Conservation (phyloP, 1,140 invertebrate genomes). For the Drosophila tristis region DNA sequence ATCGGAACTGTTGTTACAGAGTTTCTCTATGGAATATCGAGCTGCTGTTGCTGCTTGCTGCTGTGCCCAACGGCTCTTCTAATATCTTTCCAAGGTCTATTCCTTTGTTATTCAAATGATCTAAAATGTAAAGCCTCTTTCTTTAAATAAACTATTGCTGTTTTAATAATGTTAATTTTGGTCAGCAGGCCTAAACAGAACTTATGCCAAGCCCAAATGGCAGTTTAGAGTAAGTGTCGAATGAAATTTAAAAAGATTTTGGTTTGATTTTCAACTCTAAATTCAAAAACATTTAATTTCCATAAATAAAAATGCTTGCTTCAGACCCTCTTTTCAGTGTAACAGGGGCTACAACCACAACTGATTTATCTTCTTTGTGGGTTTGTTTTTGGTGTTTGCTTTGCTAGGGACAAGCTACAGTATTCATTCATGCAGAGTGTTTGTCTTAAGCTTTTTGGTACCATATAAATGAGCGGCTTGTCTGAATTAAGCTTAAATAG, state of each 20-base stretch:
- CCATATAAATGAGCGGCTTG: slow-evolving; percentile 27
- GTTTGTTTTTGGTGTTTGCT: slow-evolving; percentile 36
- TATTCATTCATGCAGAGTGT: slow-evolving; percentile 34
- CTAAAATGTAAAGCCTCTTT: slow-evolving; percentile 20
- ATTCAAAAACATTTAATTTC: not conserved
- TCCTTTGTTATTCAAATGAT: slow-evolving; percentile 43
- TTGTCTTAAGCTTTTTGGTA: slow-evolving; percentile 18
- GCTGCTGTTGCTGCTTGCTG: slow-evolving; percentile 3
- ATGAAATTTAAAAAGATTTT: not conserved
- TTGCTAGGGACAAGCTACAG: slow-evolving; percentile 14
- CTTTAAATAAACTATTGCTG: slow-evolving; percentile 43
- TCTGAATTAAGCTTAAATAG: slow-evolving; percentile 41
- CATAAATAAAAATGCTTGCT: not conserved
- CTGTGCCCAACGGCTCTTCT: slow-evolving; percentile 24
- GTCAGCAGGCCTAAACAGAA: slow-evolving; percentile 5
- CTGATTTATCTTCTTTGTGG: slow-evolving; percentile 31
- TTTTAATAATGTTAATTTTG: slow-evolving; percentile 46
- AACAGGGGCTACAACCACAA: not conserved
- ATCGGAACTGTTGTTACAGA: no score
- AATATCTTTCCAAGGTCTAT: slow-evolving; percentile 17
- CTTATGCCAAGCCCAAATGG: slow-evolving; percentile 26
- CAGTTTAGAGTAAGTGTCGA: slow-evolving; percentile 7
- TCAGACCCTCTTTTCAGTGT: not conserved
- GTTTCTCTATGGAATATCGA: no score
- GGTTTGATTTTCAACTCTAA: not conserved